These are phyloP conservation scores for Iguana delicatissima DNA, from an alignment of 2,797 vertebrate species.

Conservation along the genomic window DNA sequence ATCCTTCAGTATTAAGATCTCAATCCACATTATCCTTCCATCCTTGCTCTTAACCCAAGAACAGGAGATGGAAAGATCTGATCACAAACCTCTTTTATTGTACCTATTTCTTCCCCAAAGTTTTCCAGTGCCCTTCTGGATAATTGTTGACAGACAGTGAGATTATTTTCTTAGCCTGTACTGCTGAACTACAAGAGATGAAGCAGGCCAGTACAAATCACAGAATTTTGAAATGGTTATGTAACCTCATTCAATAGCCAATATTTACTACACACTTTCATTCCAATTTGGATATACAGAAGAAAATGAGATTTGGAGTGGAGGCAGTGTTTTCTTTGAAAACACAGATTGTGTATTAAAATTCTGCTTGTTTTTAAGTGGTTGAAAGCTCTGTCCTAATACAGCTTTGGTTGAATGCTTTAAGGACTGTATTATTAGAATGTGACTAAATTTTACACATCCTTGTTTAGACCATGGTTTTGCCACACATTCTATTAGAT, in stretches of 20 bases:
- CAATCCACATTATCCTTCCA: background rate
- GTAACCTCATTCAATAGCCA: conserved; percentile 50
- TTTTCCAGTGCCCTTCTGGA: background rate
- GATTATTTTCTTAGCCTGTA: conserved; percentile 24
- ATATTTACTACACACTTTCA: conserved; percentile 45
- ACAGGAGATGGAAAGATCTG: background rate
- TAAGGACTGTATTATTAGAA: background rate
- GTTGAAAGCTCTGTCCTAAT: conserved; percentile 14
- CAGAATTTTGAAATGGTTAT: conserved; percentile 52
- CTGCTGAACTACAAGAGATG: conserved; percentile 39
- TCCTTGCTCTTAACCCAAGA: background rate
- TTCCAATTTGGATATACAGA: conserved; percentile 55
- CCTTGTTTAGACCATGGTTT: background rate
- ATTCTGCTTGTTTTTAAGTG: background rate
- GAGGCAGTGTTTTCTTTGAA: conserved; percentile 64
- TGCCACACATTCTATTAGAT: background rate
- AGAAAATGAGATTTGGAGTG: conserved; percentile 64
- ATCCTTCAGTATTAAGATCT: background rate
- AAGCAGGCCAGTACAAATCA: conserved; percentile 48
- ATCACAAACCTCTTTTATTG: background rate
- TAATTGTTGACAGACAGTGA: conserved; percentile 30
- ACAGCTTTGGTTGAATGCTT: background rate
- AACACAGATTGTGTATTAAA: conserved; percentile 15
- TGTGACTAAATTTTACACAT: background rate
- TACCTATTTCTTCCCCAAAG: background rate